Evolutionary conservation across 2,113 vertebrate species (phyloP).

Genomic region (Thryonomys swinderianus): DNA sequence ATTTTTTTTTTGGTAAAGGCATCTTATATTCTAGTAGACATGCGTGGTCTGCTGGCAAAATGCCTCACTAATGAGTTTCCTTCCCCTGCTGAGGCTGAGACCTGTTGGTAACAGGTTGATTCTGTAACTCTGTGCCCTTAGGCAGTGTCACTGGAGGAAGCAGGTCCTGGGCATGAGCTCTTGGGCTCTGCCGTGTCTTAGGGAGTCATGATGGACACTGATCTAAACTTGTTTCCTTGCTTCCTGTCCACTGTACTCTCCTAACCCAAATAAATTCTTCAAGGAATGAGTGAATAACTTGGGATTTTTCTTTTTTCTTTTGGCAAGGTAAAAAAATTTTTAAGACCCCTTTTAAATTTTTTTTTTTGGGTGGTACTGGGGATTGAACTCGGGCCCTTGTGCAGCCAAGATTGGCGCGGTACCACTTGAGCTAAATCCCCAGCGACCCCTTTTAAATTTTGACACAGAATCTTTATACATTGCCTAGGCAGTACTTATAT

Average conservation of each 20-base stretch:
- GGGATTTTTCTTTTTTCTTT: not conserved
- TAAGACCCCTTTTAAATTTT: too few relatives aligned
- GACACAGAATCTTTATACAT: not conserved
- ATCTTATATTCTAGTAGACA: too few relatives aligned
- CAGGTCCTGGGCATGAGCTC: not conserved
- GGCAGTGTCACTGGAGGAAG: not conserved
- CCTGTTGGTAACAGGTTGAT: fast-evolving
- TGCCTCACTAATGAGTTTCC: too few relatives aligned
- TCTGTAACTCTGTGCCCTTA: too few relatives aligned
- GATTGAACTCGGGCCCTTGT: not conserved
- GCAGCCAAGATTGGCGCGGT: too few relatives aligned
- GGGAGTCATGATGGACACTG: too few relatives aligned
- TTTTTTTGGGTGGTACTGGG: not conserved
- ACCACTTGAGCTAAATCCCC: not conserved
- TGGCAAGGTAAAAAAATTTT: too few relatives aligned
- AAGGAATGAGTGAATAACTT: not conserved
- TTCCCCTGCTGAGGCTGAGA: not conserved
- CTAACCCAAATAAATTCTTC: not conserved
- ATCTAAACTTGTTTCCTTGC: too few relatives aligned
- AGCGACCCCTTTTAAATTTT: not conserved
- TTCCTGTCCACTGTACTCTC: too few relatives aligned
- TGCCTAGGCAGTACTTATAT: not conserved
- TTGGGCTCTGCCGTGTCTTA: not conserved
- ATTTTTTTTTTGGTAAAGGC: too few relatives aligned
- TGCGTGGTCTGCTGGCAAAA: not conserved